phyloP scores from a whole-genome alignment of 2,797 vertebrate species.

The Amphiprion clarkii region DNA sequence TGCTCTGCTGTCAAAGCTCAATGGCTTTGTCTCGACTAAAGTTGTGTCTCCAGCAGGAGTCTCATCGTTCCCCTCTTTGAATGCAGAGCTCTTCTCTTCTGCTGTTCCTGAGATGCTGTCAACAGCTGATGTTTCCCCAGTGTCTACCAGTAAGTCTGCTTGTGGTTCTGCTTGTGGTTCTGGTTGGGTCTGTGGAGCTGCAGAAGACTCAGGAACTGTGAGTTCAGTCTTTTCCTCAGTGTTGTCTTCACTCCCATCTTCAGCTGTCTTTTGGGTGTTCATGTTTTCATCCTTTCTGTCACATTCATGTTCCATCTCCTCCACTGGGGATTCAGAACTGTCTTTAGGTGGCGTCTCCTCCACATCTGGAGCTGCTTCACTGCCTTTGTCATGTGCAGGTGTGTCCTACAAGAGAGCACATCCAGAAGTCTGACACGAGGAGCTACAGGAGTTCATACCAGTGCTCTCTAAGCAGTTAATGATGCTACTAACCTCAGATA shows the following conservation, averaged over 20 bases:
- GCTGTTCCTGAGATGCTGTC: neutral
- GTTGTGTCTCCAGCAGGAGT: neutral
- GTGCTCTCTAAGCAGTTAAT: neutral
- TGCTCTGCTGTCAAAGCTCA: neutral
- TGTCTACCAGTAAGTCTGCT: neutral
- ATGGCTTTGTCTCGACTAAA: neutral
- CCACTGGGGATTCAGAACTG: neutral
- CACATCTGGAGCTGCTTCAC: conserved; percentile 22
- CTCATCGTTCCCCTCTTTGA: neutral
- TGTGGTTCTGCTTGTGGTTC: conserved; percentile 20
- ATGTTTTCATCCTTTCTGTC: neutral
- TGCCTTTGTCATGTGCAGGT: conserved; percentile 32
- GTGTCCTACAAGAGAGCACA: conserved; percentile 29
- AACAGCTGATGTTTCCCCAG: neutral
- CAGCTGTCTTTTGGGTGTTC: neutral
- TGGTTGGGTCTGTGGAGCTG: neutral
- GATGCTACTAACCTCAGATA: conserved; percentile 48
- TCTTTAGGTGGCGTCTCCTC: neutral
- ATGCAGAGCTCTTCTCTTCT: neutral
- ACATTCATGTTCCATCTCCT: neutral
- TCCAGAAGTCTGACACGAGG: neutral
- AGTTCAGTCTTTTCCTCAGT: neutral
- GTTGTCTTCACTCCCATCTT: neutral
- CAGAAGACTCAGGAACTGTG: neutral
- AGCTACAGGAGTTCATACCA: neutral